phyloP scores from a whole-genome alignment of 2,113 vertebrate genomes.

The Columba janthina region DNA sequence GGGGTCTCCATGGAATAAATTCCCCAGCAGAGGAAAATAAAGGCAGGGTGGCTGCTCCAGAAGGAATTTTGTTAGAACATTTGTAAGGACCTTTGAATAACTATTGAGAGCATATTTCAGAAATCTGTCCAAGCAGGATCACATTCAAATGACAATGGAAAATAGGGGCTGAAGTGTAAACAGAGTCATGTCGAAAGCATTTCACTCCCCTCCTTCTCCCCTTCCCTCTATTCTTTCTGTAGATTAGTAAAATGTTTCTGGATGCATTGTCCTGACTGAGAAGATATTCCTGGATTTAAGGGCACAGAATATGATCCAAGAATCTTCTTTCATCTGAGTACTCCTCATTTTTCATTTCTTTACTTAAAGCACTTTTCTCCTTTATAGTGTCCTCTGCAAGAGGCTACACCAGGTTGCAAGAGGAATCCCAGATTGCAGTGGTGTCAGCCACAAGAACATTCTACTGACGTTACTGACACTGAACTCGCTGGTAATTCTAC shows the following conservation, averaged over 20 bases:
- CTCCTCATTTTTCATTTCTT: not conserved
- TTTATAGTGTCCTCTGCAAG: not conserved
- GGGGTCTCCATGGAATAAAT: slow-evolving; percentile 45
- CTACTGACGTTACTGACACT: not conserved
- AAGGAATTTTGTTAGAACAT: slow-evolving; percentile 42
- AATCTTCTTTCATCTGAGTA: not conserved
- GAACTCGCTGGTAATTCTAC: not conserved
- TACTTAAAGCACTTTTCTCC: not conserved
- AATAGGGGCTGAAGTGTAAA: slow-evolving; percentile 32
- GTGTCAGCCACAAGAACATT: not conserved
- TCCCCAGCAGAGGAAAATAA: not conserved
- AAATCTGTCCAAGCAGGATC: slow-evolving; percentile 47
- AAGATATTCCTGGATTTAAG: not conserved
- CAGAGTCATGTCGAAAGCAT: not conserved
- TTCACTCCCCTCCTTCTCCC: not conserved
- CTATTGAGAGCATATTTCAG: not conserved
- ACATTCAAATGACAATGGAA: slow-evolving; percentile 32
- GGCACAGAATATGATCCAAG: not conserved
- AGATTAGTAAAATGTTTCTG: not conserved
- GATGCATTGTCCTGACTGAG: not conserved
- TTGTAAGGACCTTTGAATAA: slow-evolving; percentile 42
- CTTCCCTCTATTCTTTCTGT: not conserved
- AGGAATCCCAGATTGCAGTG: not conserved
- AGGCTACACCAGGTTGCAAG: not conserved
- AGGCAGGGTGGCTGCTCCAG: not conserved